phyloP scores from a whole-genome alignment of 1,140 invertebrate species.

The Dinoponera quadriceps region DNA sequence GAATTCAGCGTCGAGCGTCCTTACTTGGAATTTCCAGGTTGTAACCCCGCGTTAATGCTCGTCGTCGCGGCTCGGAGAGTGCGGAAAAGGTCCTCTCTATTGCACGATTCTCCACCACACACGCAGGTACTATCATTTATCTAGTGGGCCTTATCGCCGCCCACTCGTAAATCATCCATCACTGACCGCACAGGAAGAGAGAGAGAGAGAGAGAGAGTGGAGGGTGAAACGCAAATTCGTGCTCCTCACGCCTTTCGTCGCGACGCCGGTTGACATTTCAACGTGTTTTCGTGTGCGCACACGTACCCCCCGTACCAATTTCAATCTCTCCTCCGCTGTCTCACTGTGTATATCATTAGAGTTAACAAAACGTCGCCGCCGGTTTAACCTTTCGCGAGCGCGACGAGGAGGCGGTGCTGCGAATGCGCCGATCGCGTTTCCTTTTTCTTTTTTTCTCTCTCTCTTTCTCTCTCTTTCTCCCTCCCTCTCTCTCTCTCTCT shows the following conservation, averaged over 20 bases:
- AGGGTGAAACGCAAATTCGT: not conserved
- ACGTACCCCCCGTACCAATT: not conserved
- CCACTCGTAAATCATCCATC: constrained; percentile 18
- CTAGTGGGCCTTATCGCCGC: not conserved
- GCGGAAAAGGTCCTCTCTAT: constrained; percentile 24
- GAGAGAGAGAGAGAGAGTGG: too few relatives aligned
- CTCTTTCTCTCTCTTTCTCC: too few relatives aligned
- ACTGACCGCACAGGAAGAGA: not conserved
- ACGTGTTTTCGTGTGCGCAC: not conserved
- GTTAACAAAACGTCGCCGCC: not conserved
- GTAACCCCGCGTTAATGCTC: constrained; percentile 12
- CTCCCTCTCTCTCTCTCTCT: too few relatives aligned
- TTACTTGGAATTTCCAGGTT: constrained; percentile 57
- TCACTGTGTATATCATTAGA: constrained; percentile 4
- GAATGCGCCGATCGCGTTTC: not conserved
- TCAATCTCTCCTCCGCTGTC: not conserved
- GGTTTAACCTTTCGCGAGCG: not conserved
- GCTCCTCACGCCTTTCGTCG: not conserved
- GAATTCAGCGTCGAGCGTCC: constrained; percentile 34
- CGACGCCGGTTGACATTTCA: constrained; percentile 53
- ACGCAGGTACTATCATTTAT: not conserved
- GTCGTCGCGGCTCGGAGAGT: too few relatives aligned
- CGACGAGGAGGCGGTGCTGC: not conserved
- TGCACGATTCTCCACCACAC: not conserved
- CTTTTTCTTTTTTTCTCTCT: too few relatives aligned